Conservation (phyloP, 1,140 invertebrate species). For the Eriosoma lanigerum region DNA sequence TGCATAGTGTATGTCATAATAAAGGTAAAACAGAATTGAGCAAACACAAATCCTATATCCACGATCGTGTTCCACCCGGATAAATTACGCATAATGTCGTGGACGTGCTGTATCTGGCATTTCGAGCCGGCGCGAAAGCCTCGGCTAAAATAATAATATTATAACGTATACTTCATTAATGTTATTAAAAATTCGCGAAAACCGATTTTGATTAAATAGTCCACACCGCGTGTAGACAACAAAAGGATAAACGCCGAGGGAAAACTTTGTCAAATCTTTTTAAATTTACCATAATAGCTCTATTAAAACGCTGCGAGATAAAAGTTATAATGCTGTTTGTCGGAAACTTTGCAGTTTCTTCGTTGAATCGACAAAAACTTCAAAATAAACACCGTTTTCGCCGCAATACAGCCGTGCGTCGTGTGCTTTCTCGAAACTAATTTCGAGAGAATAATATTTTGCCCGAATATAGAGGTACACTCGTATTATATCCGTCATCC, state of each 20-base stretch:
- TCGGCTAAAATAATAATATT: too few relatives aligned
- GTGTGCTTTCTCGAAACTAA: slow-evolving; percentile 20
- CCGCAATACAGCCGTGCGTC: slow-evolving; percentile 12
- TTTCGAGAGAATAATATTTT: slow-evolving; percentile 21
- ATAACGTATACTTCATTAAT: not conserved
- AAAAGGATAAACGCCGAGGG: slow-evolving; percentile 34
- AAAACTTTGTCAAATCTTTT: slow-evolving; percentile 36
- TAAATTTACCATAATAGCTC: slow-evolving; percentile 40
- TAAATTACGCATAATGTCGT: too few relatives aligned
- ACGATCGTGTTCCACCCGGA: too few relatives aligned
- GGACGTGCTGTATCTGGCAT: too few relatives aligned
- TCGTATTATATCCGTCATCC: not conserved
- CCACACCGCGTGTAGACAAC: slow-evolving; percentile 28
- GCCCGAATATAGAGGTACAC: not conserved
- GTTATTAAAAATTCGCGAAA: slow-evolving; percentile 40
- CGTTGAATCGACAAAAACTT: slow-evolving; percentile 38
- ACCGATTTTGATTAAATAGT: slow-evolving; percentile 38
- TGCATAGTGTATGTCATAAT: too few relatives aligned
- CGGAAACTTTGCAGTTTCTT: slow-evolving; percentile 3
- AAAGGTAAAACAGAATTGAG: too few relatives aligned
- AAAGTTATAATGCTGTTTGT: slow-evolving; percentile 40
- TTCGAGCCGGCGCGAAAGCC: too few relatives aligned
- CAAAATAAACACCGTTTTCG: slow-evolving; percentile 35
- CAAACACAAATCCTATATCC: too few relatives aligned
- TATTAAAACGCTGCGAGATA: slow-evolving; percentile 29